Evolutionary conservation across 2,888 invertebrate species (phyloP).

Genomic region (Palloptera scutellata): DNA sequence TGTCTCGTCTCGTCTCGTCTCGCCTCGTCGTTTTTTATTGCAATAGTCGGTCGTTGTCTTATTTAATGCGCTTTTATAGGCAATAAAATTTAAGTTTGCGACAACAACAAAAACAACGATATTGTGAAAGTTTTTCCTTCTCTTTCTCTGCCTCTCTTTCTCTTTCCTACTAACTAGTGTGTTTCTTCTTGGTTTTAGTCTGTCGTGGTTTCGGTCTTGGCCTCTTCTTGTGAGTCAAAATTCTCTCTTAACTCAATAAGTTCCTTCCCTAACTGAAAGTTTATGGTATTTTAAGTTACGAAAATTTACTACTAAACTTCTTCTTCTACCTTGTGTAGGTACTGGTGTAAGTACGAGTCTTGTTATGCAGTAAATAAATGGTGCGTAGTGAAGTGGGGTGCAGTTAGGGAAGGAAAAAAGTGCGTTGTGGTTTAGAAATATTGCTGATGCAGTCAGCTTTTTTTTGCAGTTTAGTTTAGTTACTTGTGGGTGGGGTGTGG

Average conservation of each 20-base stretch:
- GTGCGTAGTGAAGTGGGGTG: too few relatives aligned
- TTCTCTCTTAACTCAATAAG: background rate
- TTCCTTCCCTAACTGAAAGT: background rate
- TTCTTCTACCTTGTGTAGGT: too few relatives aligned
- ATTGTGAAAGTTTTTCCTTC: background rate
- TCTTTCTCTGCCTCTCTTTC: background rate
- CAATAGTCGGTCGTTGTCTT: background rate
- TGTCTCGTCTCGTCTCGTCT: too few relatives aligned
- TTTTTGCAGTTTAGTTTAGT: too few relatives aligned
- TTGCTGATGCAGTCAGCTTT: too few relatives aligned
- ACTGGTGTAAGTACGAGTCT: too few relatives aligned
- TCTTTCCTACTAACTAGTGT: background rate
- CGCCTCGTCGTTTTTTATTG: too few relatives aligned
- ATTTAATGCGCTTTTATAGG: constrained; percentile 55
- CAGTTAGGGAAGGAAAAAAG: too few relatives aligned
- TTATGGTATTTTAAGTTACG: constrained; percentile 3
- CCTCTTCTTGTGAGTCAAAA: background rate
- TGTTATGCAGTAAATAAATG: too few relatives aligned
- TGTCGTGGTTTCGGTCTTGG: background rate
- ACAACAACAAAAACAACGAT: background rate
- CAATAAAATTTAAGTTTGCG: constrained; percentile 55
- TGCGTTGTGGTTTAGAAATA: too few relatives aligned
- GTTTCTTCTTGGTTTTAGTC: too few relatives aligned
- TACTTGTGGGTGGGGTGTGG: too few relatives aligned
- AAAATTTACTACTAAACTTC: background rate